Evolutionary conservation across 2,888 invertebrate genomes (phyloP), one percentile per base, ranked within the genome.

Genomic region (Eledona agricola): DNA sequence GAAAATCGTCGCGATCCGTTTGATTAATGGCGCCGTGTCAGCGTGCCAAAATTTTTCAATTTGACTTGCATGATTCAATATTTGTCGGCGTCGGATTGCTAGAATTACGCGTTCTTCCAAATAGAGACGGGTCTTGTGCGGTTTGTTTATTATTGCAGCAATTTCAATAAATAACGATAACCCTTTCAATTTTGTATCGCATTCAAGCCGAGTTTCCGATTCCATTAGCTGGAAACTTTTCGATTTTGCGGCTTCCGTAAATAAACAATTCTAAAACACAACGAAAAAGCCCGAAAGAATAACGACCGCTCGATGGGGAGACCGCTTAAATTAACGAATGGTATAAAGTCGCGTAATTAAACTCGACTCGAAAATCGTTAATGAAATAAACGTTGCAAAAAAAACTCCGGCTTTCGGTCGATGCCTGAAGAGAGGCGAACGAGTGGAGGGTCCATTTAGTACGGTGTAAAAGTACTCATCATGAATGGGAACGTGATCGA

Each of bases 291-390:
- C 26, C 3, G 22, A 32, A 46, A 46, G 46, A 34, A 13, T 51
- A 42, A 42, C 42, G 35, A 28, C 25, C 20, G 34, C 4, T 19
- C 34, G 35, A 46, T 25, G 26, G 28, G 20, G 43, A 43, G 35
- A 34, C 38, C 19, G 43, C 28, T 35, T 26, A 46, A 51, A 43
- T 51, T 37, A 11, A 29, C 31, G 40, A 38, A 52, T 46, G 37
- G 45, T 22, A 47, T 47, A 47, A 46, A 52, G 25, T 45, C 52
- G 38, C 28, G 45, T 52, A 52, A 52, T 46, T 52, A 46, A 38
- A 37, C 46, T 26, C 25, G 34, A 26, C 43, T 42, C 38, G 19
- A 45, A 45, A 46, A 46, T 52, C 52, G 45, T 52, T 52, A 51
- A 45, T 37, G 51, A 29, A 35, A 43, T 51, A 51, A 51, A 43